phyloP scores from a whole-genome alignment of 1,140 invertebrate genomes.

The Nebria ingens region DNA sequence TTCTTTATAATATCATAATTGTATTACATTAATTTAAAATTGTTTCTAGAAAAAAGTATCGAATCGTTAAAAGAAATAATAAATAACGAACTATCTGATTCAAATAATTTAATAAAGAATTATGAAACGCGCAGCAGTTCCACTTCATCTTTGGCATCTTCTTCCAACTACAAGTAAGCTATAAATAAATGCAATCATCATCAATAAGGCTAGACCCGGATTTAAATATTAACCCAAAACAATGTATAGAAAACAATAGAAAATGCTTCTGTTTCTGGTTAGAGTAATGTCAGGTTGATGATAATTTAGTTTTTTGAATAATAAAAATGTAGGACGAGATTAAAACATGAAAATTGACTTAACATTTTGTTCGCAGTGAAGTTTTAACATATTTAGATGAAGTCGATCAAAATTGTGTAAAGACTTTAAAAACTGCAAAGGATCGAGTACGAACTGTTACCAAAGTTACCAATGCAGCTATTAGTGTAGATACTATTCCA shows the following conservation, averaged over 20 bases:
- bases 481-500: constrained; percentile 25
- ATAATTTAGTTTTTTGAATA: too few species aligned
- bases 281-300: too few species aligned
- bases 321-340: too few species aligned
- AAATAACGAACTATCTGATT: constrained; percentile 15
- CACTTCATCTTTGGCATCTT: constrained; percentile 2
- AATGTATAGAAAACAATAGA: background rate
- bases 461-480: constrained; percentile 20
- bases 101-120: background rate
- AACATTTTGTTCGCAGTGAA: constrained; percentile 18
- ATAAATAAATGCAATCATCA: background rate
- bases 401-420: constrained; percentile 26
- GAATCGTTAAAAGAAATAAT: constrained; percentile 20
- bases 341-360: background rate
- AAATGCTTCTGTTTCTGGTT: too few species aligned
- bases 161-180: constrained; percentile 12
- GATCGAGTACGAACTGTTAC: constrained; percentile 18
- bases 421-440: constrained; percentile 24
- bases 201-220: too few species aligned
- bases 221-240: background rate
- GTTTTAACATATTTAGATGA: constrained; percentile 29
- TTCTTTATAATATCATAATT: background rate
- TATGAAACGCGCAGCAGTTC: background rate
- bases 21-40: background rate
- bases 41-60: constrained; percentile 18